phyloP scores from a whole-genome alignment of 35 echinoderm and acorn worm genomes.

The Strongylocentrotus purpuratus region DNA sequence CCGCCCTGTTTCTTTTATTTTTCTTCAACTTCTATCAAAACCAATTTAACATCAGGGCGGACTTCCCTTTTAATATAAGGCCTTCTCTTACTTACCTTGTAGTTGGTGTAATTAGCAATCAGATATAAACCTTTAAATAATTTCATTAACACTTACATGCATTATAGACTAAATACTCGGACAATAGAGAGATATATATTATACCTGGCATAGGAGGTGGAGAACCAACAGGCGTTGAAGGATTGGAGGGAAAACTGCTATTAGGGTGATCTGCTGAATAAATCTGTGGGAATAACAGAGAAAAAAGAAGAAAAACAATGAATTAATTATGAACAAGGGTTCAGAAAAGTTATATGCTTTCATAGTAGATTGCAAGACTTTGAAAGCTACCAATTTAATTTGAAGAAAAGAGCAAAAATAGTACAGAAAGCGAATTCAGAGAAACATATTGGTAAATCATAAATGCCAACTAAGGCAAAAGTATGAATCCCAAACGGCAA shows the following conservation, averaged over 20 bases:
- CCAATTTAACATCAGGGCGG: too few relatives aligned
- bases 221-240: slow-evolving; percentile 98
- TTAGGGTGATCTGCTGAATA: slow-evolving; percentile 96
- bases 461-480: background rate
- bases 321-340: background rate
- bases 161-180: too few relatives aligned
- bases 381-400: background rate
- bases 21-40: too few relatives aligned
- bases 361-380: too few relatives aligned
- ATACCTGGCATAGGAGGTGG: slow-evolving; percentile 97
- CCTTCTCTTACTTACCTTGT: too few relatives aligned
- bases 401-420: background rate
- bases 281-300: slow-evolving; percentile 69
- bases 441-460: background rate
- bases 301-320: background rate
- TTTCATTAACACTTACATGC: too few relatives aligned
- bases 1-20: too few relatives aligned
- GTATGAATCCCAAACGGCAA: background rate
- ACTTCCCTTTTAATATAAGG: too few relatives aligned
- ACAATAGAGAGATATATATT: background rate
- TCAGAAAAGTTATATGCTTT: too few relatives aligned
- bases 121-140: too few relatives aligned
- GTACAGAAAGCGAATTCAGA: background rate
- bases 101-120: too few relatives aligned
- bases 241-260: slow-evolving; percentile 98